Evolutionary conservation across 2,113 vertebrate species (phyloP).

Genomic region (Cynocephalus volans): DNA sequence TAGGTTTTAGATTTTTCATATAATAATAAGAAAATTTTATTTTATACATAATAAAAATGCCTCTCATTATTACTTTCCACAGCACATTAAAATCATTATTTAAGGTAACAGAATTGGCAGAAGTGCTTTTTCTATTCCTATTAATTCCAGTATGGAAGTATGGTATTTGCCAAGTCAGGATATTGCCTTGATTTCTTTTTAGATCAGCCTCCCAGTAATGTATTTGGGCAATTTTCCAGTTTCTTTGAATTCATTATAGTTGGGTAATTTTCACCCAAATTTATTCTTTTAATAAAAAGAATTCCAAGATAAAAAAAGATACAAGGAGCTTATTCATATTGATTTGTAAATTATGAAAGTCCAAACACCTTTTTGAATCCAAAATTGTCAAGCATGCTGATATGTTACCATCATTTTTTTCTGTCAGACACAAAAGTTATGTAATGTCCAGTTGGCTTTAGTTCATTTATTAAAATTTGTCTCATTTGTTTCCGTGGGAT

Average conservation of each 20-base stretch:
- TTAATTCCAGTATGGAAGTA: neutral
- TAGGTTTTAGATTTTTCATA: constrained; percentile 14
- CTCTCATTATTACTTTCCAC: neutral
- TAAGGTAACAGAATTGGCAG: neutral
- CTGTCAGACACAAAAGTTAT: neutral
- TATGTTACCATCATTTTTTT: neutral
- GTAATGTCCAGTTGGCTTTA: neutral
- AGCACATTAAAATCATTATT: neutral
- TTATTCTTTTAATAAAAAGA: constrained; percentile 42
- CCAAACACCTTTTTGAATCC: neutral
- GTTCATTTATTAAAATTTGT: neutral
- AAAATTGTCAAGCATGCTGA: neutral
- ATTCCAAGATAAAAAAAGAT: neutral
- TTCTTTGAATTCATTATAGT: neutral
- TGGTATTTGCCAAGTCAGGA: neutral
- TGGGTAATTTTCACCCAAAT: neutral
- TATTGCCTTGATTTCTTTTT: neutral
- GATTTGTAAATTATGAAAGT: neutral
- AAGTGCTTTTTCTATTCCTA: neutral
- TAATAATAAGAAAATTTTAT: neutral
- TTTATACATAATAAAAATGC: neutral
- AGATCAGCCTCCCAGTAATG: neutral
- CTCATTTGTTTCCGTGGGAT: neutral
- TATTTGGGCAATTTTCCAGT: neutral
- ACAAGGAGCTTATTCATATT: neutral